Base-by-base conservation (phyloP, 2,113 vertebrate species). In the Heterotilapia buettikoferi region DNA sequence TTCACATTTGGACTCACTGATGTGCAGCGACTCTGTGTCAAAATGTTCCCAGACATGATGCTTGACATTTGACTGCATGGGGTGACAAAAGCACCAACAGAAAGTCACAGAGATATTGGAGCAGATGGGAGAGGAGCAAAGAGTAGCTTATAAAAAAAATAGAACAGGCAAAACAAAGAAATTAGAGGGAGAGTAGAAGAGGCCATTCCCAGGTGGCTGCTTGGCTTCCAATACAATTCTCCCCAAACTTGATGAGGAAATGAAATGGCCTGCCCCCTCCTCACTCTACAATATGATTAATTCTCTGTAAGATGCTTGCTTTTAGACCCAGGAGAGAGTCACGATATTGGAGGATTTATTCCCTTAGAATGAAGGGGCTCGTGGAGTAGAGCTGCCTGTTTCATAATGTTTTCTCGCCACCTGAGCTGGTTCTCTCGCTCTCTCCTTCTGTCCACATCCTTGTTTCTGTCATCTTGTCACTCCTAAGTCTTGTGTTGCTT, bases 331-430 rank as follows among this genome's bases (percentile, higher is more conserved):
- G 84, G 91, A 93, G 93, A 93, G 91, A 90, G 88, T 80, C 71
- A 63, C 80, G 31, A 93, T 95, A 94, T 93, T 92, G 91, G 88
- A 93, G 94, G 93, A 94, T 94, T 95, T 94, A 93, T 93, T 92
- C 38, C 54, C 91, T 90, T 79, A 81, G 82, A 93, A 93, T 82
- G 83, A 91, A 92, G 85, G 94, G 89, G 89, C 81, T 63, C 21
- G 73, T 84, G 86, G 81, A 90, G 86, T 53, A 57, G 50, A 53
- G 71, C 29, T 86, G 84, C 76, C 81, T n/a, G 80, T 88, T 92
- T 90, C 80, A 52, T 91, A 92, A 91, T 83, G 88, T 86, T 83
- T 89, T 83, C 86, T 88, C 76, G 68, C 83, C 63, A 85, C 45
- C 79, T 88, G 73, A 38, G 80, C 50, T 78, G 59, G 36, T 40